These are phyloP conservation scores for Hiodon alosoides DNA, from an alignment of 2,113 vertebrate genomes.

Conservation along the genomic window DNA sequence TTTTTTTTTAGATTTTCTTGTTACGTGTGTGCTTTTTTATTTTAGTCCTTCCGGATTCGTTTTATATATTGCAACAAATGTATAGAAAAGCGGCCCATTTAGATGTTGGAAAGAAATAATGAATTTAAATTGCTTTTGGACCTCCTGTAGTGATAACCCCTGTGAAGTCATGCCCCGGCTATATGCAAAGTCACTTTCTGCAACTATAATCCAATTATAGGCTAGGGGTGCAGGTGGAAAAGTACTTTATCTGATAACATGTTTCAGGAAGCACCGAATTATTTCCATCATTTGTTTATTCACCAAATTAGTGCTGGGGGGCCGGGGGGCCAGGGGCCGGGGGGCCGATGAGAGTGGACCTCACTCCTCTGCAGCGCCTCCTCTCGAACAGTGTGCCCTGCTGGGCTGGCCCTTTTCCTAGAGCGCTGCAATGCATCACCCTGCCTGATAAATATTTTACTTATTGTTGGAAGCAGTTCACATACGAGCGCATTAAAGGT, in stretches of 20 bases:
- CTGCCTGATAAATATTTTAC: conserved; percentile 37
- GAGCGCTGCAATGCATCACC: conserved; percentile 18
- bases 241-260: conserved; percentile 15
- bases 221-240: conserved; percentile 22
- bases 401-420: conserved; percentile 1
- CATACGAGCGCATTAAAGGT: conserved; percentile 40
- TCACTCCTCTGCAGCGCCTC: background rate
- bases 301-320: conserved; percentile 18
- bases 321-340: background rate
- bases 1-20: too few species aligned
- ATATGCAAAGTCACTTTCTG: background rate
- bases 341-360: conserved; percentile 19
- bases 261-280: conserved; percentile 9
- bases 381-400: background rate
- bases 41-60: background rate
- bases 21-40: background rate
- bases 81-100: background rate
- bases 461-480: conserved; percentile 41
- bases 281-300: conserved; percentile 29
- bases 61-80: conserved; percentile 5
- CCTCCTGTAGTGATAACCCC: background rate
- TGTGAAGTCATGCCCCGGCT: background rate
- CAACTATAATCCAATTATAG: conserved; percentile 16
- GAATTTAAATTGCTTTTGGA: background rate
- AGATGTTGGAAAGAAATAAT: conserved; percentile 4